phyloP scores from a whole-genome alignment of 2,797 vertebrate genomes.

The Mus spretus region DNA sequence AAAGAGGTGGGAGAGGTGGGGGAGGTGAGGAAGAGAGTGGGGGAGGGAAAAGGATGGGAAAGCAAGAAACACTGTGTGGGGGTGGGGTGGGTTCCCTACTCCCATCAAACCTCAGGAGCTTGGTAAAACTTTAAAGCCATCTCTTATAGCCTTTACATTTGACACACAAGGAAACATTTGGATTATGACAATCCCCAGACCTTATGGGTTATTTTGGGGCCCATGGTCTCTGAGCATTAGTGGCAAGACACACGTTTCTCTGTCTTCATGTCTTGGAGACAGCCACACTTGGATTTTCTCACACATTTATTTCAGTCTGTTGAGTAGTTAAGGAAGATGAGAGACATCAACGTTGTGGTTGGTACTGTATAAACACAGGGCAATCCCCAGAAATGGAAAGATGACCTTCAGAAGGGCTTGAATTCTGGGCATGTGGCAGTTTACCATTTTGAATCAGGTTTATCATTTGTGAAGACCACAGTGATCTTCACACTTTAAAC shows the following conservation, averaged over 20 bases:
- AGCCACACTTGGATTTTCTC: neutral
- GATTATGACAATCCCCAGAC: neutral
- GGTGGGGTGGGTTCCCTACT: neutral
- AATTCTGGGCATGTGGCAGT: neutral
- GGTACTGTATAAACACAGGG: neutral
- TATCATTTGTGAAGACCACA: slow-evolving; percentile 13
- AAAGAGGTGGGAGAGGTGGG: no score
- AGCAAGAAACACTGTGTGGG: neutral
- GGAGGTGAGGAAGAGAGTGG: neutral
- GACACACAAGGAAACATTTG: slow-evolving; percentile 50
- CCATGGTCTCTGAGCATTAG: neutral
- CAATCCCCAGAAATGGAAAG: neutral
- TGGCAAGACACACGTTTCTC: neutral
- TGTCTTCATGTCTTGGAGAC: neutral
- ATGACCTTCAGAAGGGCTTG: neutral
- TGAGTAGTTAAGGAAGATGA: slow-evolving; percentile 6
- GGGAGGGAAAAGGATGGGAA: neutral
- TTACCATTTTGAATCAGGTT: neutral
- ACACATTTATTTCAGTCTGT: neutral
- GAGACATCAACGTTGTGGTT: neutral
- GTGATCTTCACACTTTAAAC: neutral
- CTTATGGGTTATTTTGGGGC: neutral
- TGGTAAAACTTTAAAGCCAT: slow-evolving; percentile 1
- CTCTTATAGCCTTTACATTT: slow-evolving; percentile 15
- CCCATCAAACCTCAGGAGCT: slow-evolving; percentile 22